Evolutionary conservation across 2,113 vertebrate species (phyloP).

Genomic region (Xiphophorus couchianus): DNA sequence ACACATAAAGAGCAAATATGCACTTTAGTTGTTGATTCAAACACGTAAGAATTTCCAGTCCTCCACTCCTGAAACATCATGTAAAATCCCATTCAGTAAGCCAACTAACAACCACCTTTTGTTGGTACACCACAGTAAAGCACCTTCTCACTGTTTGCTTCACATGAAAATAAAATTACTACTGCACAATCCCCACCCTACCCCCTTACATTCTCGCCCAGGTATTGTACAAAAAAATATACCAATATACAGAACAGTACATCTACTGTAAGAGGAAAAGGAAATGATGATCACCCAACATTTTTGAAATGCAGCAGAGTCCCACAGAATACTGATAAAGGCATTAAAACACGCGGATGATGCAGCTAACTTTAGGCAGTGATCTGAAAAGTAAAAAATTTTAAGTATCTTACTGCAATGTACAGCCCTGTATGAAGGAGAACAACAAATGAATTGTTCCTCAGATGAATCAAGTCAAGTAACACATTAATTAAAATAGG

Average conservation of each 20-base stretch:
- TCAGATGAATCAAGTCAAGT: constrained; percentile 30
- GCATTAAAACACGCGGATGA: constrained; percentile 58
- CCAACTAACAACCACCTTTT: constrained; percentile 62
- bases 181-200: constrained; percentile 67
- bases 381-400: constrained; percentile 42
- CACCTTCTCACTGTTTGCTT: constrained; percentile 77
- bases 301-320: constrained; percentile 58
- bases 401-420: constrained; percentile 48
- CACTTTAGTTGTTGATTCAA: constrained; percentile 24
- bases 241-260: constrained; percentile 77
- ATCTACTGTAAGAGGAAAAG: constrained; percentile 61
- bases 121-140: constrained; percentile 78
- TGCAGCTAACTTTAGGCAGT: constrained; percentile 30
- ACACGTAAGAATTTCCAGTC: constrained; percentile 12
- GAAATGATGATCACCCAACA: constrained; percentile 47
- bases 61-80: constrained; percentile 18
- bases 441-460: constrained; percentile 25
- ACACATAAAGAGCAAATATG: neutral
- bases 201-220: constrained; percentile 76
- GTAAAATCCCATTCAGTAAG: constrained; percentile 58
- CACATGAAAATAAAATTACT: constrained; percentile 77
- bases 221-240: constrained; percentile 78
- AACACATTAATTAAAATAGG: constrained; percentile 29
- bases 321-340: constrained; percentile 60
- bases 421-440: constrained; percentile 40